phyloP scores from a whole-genome alignment of 2,113 vertebrate genomes.

The Prochilodus magdalenae region DNA sequence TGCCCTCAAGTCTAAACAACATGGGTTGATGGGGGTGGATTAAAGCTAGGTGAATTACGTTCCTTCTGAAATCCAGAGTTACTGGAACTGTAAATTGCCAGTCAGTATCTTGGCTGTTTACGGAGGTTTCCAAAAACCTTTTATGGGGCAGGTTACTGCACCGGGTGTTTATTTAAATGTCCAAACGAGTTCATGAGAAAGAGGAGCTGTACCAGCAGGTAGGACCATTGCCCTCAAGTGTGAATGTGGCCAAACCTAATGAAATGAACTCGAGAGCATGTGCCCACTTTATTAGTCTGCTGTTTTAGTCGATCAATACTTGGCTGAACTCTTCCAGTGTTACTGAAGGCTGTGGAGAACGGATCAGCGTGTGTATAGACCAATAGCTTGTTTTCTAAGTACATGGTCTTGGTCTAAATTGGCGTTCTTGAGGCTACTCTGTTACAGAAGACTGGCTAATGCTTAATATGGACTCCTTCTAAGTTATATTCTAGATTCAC shows the following conservation, averaged over 20 bases:
- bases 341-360: neutral
- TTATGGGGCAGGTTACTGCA: neutral
- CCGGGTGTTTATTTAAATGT: conserved; percentile 5
- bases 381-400: no score
- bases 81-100: neutral
- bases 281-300: neutral
- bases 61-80: neutral
- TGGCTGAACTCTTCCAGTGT: neutral
- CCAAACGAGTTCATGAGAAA: neutral
- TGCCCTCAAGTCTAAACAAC: neutral
- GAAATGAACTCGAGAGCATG: neutral
- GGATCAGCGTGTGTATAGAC: neutral
- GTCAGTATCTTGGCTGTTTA: neutral
- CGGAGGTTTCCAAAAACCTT: neutral
- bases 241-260: neutral
- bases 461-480: neutral
- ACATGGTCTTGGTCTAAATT: neutral
- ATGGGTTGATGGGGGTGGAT: neutral
- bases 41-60: neutral
- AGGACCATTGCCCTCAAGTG: neutral
- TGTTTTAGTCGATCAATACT: neutral
- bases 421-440: neutral
- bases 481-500: neutral
- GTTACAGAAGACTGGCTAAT: neutral
- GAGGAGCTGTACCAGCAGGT: neutral